These are phyloP conservation scores for Merops nubicus DNA, from an alignment of 2,113 vertebrate species.

Conservation along the genomic window DNA sequence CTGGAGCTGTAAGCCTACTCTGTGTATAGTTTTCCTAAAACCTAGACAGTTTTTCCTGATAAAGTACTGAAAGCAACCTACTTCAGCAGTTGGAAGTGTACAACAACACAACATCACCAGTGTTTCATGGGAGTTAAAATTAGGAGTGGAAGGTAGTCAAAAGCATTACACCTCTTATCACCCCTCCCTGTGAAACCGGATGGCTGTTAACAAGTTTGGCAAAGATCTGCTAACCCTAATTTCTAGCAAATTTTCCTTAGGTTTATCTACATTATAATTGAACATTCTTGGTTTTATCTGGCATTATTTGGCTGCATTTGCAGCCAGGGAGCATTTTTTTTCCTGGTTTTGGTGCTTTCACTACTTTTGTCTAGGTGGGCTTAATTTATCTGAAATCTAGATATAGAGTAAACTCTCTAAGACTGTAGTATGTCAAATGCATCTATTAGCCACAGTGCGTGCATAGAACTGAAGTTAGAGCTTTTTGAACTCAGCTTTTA, in stretches of 20 bases:
- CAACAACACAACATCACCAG: neutral
- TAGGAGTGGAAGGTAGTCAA: neutral
- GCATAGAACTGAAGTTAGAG: neutral
- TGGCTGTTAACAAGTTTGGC: neutral
- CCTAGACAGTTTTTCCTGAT: neutral
- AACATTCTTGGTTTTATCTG: neutral
- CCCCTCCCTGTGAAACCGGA: neutral
- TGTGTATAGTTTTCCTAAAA: neutral
- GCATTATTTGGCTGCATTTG: neutral
- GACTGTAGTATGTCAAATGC: neutral
- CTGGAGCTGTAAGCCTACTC: neutral
- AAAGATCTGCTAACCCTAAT: neutral
- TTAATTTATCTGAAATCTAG: neutral
- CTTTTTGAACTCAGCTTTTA: neutral
- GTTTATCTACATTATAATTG: neutral
- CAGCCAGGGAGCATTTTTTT: neutral
- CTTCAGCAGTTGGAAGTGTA: neutral
- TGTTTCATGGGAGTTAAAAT: neutral
- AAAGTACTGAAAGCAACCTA: neutral
- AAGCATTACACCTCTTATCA: neutral
- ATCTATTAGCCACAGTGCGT: neutral
- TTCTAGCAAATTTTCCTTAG: neutral
- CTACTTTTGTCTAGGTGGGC: neutral
- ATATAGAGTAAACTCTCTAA: neutral
- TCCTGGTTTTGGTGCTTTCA: neutral